These are phyloP conservation scores for Pelochelys cantorii DNA, from an alignment of 2,797 vertebrate genomes.

Conservation along the genomic window DNA sequence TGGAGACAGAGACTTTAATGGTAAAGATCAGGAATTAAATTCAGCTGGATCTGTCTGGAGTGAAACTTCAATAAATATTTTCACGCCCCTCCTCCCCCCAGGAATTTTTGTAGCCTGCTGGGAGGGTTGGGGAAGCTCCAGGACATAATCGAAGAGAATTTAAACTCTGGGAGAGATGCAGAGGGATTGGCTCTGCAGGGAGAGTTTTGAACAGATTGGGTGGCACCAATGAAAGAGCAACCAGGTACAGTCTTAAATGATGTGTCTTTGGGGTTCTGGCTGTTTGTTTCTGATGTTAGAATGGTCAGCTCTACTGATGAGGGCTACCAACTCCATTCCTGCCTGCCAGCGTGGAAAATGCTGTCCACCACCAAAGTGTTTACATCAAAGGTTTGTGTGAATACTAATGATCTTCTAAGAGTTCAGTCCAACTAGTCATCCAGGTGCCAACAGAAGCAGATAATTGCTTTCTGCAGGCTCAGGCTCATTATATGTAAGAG, in stretches of 20 bases:
- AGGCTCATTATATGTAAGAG: rapidly evolving
- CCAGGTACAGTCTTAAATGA: rapidly evolving
- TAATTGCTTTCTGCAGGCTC: not conserved
- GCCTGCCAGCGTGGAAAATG: rapidly evolving
- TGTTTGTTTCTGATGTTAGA: not conserved
- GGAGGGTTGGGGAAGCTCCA: too few relatives aligned
- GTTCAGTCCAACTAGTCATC: not conserved
- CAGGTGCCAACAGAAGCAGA: not conserved
- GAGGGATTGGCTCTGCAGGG: not conserved
- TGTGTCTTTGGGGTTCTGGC: rapidly evolving
- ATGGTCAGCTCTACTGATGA: rapidly evolving
- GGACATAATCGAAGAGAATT: too few relatives aligned
- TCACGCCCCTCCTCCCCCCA: too few relatives aligned
- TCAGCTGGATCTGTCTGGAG: too few relatives aligned
- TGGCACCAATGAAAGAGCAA: not conserved
- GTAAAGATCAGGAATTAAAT: too few relatives aligned
- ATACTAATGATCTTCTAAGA: not conserved
- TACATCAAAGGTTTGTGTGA: not conserved
- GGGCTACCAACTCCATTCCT: not conserved
- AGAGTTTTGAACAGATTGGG: not conserved
- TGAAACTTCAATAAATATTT: too few relatives aligned
- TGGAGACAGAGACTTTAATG: not conserved
- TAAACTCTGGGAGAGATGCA: not conserved
- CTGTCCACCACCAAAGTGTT: rapidly evolving
- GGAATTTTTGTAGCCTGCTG: too few relatives aligned